These are phyloP conservation scores for Xestia rhomboidea DNA, from an alignment of 2,888 invertebrate species.

Conservation along the genomic window DNA sequence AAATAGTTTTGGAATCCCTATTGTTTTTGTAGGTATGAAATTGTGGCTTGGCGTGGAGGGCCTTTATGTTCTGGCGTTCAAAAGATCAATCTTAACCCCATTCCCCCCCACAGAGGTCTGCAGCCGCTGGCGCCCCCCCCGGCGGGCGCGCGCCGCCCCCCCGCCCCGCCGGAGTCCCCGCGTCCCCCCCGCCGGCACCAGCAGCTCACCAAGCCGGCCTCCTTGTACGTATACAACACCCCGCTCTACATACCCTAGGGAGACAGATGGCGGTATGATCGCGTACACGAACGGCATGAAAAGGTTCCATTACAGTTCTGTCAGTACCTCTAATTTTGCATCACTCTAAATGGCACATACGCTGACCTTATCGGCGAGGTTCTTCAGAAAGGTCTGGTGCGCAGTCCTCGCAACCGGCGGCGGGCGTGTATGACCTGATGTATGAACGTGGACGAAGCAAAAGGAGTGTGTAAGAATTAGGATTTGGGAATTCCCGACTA, in stretches of 20 bases:
- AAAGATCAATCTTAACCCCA: no score
- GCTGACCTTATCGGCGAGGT: no score
- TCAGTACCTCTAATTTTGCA: background rate
- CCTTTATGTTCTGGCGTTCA: no score
- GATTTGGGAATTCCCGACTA: no score
- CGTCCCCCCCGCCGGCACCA: slow-evolving; percentile 80
- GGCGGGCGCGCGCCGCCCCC: slow-evolving; percentile 74
- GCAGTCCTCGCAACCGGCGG: no score
- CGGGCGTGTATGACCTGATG: no score
- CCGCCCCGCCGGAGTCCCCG: slow-evolving; percentile 82
- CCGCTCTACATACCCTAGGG: slow-evolving; percentile 59
- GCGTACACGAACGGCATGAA: slow-evolving; percentile 1
- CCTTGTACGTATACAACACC: slow-evolving; percentile 82
- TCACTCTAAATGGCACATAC: background rate
- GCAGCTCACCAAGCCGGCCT: slow-evolving; percentile 80
- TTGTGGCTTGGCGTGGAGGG: no score
- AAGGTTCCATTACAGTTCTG: background rate
- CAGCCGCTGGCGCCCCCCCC: slow-evolving; percentile 78
- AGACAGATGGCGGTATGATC: background rate
- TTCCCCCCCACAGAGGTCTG: slow-evolving; percentile 80
- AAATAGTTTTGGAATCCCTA: no score
- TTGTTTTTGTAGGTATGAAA: no score
- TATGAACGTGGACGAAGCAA: no score
- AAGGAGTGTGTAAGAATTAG: no score
- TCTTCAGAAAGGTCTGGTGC: no score